phyloP scores from a whole-genome alignment of 2,113 vertebrate species.

The Lophius piscatorius region DNA sequence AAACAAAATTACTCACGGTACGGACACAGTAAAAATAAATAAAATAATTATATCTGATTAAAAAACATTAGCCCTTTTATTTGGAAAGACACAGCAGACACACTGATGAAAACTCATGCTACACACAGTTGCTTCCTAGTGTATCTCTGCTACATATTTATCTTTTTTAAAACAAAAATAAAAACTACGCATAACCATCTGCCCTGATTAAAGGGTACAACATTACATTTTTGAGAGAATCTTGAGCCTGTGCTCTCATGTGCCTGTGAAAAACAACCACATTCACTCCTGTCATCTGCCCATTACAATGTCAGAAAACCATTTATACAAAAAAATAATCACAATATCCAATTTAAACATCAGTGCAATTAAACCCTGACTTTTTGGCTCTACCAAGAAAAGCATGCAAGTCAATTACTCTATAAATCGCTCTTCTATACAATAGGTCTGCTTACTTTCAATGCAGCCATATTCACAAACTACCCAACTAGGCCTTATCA shows the following conservation, averaged over 20 bases:
- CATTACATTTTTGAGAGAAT: conserved; percentile 59
- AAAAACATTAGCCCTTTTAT: conserved; percentile 81
- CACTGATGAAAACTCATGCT: conserved; percentile 71
- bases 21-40: conserved; percentile 71
- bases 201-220: conserved; percentile 50
- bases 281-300: conserved; percentile 65
- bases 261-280: conserved; percentile 61
- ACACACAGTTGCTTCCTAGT: conserved; percentile 71
- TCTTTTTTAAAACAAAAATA: conserved; percentile 34
- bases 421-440: conserved; percentile 67
- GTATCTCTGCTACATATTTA: conserved; percentile 74
- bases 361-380: conserved; percentile 81
- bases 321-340: conserved; percentile 62
- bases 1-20: conserved; percentile 47
- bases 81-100: conserved; percentile 66
- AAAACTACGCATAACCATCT: conserved; percentile 42
- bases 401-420: conserved; percentile 74
- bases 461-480: conserved; percentile 52
- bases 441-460: conserved; percentile 47
- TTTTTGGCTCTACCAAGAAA: conserved; percentile 70
- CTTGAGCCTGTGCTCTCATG: conserved; percentile 65
- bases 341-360: conserved; percentile 70
- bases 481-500: conserved; percentile 44
- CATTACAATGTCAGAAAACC: conserved; percentile 52
- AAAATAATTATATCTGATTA: conserved; percentile 62